Conservation (phyloP, 2,888 invertebrate genomes). For the Dicycla oo region DNA sequence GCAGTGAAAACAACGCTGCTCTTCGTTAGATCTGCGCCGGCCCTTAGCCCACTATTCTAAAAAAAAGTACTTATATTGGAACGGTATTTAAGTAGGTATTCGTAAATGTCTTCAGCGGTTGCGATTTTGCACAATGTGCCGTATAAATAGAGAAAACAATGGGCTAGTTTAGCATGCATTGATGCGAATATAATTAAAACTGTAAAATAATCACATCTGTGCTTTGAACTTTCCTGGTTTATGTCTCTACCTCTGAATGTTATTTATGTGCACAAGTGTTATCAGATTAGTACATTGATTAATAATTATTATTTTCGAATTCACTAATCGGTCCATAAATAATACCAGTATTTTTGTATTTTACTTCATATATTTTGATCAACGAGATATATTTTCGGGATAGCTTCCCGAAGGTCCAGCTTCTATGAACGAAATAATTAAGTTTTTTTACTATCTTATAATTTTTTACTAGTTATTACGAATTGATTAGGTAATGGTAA, state of each 20-base stretch:
- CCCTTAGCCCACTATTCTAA: neutral
- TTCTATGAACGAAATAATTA: too few species aligned
- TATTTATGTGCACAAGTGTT: slow-evolving; percentile 59
- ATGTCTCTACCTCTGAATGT: slow-evolving; percentile 53
- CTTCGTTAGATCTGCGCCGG: neutral
- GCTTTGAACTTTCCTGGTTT: slow-evolving; percentile 17
- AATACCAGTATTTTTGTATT: slow-evolving; percentile 7
- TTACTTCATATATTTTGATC: slow-evolving; percentile 16
- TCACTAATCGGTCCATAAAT: slow-evolving; percentile 15
- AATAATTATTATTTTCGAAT: slow-evolving; percentile 13
- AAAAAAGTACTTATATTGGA: neutral
- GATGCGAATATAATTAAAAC: slow-evolving; percentile 21
- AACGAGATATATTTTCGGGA: neutral
- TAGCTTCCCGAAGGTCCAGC: neutral
- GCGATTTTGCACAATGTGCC: slow-evolving; percentile 12
- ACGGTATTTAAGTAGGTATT: slow-evolving; percentile 4
- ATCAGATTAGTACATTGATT: slow-evolving; percentile 22
- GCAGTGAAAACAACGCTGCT: slow-evolving; percentile 1
- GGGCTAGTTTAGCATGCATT: slow-evolving; percentile 20
- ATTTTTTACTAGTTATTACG: slow-evolving; percentile 15
- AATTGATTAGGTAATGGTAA: slow-evolving; percentile 32
- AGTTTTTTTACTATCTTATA: too few species aligned
- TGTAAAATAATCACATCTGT: slow-evolving; percentile 11
- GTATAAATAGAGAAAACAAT: slow-evolving; percentile 17
- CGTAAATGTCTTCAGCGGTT: slow-evolving; percentile 9